Conservation (phyloP, 2,797 vertebrate genomes). For the Choloepus didactylus region DNA sequence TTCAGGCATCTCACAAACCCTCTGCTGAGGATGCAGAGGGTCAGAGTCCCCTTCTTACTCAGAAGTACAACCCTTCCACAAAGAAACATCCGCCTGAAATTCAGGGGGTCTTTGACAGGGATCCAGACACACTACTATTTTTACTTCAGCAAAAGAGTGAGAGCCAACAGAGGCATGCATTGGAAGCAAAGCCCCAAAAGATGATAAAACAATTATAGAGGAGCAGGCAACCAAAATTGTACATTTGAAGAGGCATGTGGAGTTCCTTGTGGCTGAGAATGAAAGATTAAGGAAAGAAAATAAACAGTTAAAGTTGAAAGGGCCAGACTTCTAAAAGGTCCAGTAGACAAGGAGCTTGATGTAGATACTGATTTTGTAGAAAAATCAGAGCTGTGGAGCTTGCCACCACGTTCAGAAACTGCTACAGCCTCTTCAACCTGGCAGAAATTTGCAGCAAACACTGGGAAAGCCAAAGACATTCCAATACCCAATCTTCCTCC, state of each 20-base stretch:
- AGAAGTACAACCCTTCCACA: conserved; percentile 84
- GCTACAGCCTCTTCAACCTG: conserved; percentile 85
- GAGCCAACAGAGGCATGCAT: conserved; percentile 86
- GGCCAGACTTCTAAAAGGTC: conserved; percentile 90
- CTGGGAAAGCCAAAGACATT: conserved; percentile 95
- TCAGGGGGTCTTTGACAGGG: conserved; percentile 88
- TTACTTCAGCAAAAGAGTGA: conserved; percentile 93
- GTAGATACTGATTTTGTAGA: conserved; percentile 94
- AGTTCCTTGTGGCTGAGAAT: conserved; percentile 94
- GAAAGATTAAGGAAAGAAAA: conserved; percentile 93
- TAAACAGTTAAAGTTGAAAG: conserved; percentile 91
- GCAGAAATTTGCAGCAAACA: conserved; percentile 89
- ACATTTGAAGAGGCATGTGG: conserved; percentile 93
- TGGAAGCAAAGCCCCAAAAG: conserved; percentile 94
- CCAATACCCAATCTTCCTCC: conserved; percentile 93
- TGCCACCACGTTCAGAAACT: conserved; percentile 90
- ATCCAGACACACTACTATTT: conserved; percentile 95
- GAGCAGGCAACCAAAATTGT: conserved; percentile 97
- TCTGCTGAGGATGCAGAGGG: conserved; percentile 84
- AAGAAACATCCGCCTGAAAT: conserved; percentile 86
- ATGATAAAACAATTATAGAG: conserved; percentile 95
- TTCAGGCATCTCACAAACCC: conserved; percentile 85
- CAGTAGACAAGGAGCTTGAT: conserved; percentile 91
- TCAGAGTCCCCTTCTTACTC: conserved; percentile 84
- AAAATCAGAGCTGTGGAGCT: conserved; percentile 96